A percentile compares a stretch with the other conserved stretches of the same genome.
Evolutionary conservation across 2,113 vertebrate species (phyloP).

Genomic region (Todiramphus chloris): DNA sequence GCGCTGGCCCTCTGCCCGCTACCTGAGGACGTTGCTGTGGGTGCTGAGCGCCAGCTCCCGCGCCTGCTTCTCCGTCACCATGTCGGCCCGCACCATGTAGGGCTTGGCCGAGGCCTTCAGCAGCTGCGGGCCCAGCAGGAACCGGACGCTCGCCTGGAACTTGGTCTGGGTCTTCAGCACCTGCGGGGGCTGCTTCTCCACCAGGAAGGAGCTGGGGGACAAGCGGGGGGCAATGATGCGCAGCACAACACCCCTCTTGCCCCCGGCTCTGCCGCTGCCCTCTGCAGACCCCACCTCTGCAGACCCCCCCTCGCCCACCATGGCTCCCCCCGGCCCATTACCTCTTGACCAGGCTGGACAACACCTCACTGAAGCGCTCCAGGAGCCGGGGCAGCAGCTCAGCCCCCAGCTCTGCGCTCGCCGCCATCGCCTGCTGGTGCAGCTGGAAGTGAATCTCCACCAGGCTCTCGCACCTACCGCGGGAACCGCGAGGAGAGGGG

Average conservation of each 20-base stretch:
- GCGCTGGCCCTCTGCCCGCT: background rate
- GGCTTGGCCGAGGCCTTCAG: conserved; percentile 80
- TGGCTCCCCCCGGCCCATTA: background rate
- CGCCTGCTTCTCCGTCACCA: conserved; percentile 92
- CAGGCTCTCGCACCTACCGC: conserved; percentile 86
- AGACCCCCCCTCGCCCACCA: background rate
- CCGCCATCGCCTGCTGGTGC: conserved; percentile 81
- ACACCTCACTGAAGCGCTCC: conserved; percentile 75
- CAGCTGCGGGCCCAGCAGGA: conserved; percentile 87
- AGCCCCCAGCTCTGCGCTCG: conserved; percentile 65
- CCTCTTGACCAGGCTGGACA: conserved; percentile 86
- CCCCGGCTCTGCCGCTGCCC: background rate
- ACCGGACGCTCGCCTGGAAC: conserved; percentile 89
- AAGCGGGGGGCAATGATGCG: background rate
- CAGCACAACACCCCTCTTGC: fast-evolving
- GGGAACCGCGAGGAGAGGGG: background rate
- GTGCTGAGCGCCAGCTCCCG: conserved; percentile 73
- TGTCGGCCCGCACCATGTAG: conserved; percentile 84
- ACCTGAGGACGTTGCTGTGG: conserved; percentile 16
- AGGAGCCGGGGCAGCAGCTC: conserved; percentile 75
- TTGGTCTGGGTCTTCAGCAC: conserved; percentile 98
- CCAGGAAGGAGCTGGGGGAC: conserved; percentile 84
- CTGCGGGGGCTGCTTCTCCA: conserved; percentile 94
- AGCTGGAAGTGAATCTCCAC: conserved; percentile 86
- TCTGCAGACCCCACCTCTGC: background rate